These are phyloP conservation scores for Copidosoma floridanum DNA, from an alignment of 1,140 invertebrate species.

Conservation along the genomic window DNA sequence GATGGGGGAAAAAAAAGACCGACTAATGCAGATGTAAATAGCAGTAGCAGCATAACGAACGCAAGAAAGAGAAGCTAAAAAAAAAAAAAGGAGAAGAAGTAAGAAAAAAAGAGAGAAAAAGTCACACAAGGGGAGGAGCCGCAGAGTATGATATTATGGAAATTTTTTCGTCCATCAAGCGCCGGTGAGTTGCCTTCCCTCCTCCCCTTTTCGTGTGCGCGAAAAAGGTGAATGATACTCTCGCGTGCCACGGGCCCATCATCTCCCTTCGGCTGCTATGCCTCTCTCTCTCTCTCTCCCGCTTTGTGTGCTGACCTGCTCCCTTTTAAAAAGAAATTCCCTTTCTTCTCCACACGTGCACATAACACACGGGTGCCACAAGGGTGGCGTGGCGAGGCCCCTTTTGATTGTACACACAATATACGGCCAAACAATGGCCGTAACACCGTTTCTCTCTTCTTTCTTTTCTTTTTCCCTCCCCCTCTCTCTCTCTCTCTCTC, in stretches of 20 bases:
- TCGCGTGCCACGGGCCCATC: constrained; percentile 9
- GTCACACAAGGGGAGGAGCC: neutral
- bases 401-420: no score
- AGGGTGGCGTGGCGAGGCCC: neutral
- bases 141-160: neutral
- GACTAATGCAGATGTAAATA: constrained; percentile 4
- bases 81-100: no score
- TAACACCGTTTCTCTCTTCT: neutral
- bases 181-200: neutral
- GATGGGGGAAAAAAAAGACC: no score
- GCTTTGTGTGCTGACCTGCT: constrained; percentile 10
- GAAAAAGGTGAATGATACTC: constrained; percentile 2
- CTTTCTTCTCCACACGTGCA: neutral
- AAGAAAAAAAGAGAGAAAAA: neutral
- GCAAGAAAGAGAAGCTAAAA: neutral
- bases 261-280: constrained; percentile 3
- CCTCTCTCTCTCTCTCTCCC: neutral
- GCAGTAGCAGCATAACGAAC: neutral
- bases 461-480: no score
- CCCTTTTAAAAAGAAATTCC: constrained; percentile 6
- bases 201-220: no score
- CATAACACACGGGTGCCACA: no score
- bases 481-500: no score
- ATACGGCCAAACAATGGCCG: neutral
- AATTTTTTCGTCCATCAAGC: neutral